Base-by-base conservation (phyloP, 2,113 vertebrate genomes). In the Vireo altiloquus region DNA sequence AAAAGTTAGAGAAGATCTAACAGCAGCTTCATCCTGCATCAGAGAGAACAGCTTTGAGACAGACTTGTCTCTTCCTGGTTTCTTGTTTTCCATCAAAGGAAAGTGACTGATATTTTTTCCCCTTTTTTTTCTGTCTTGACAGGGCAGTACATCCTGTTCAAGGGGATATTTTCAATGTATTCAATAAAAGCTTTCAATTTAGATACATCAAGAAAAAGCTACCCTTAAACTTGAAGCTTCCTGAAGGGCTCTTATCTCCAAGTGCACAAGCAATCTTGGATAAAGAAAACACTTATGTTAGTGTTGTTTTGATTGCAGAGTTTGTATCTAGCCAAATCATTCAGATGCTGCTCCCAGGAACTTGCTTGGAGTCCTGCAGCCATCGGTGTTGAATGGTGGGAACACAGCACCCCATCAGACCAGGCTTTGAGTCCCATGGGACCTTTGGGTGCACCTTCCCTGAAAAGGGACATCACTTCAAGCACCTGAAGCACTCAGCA, bases 141-240 rank as follows among this genome's bases (percentile, higher is more conserved):
- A 83, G 56, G 49, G 66, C 75, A 88, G 75, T 40, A 74, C 71
- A 96, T 94, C 88, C 92, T 94, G 92, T 93, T 92, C 82, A 88
- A 78, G 82, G 82, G 69, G 68, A 56, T 89, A 96, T 92, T 95
- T 80, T 96, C 90, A 88, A 89, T 46, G 76, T 49, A 35, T 56
- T 95, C 85, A 90, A 70, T 96, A 93, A 93, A 92, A 86, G 79
- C 47, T 86, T 95, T 90, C 82, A 66, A 80, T 89, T 92, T 77
- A 92, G 82, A 66, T 68, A 85, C 35, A 94, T 76, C 76, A 94
- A 90, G 82, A 93, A 89, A 94, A 95, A 82, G 37, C 64, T 78
- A 59, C 82, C 89, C 71, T 87, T 90, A 81, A 93, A 92, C 82
- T 83, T 44, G 44, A 93, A 90, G 86, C 76, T 93, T 96, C 92